Conservation (phyloP, 2,113 vertebrate species). For the Cyprinodon tularosa region DNA sequence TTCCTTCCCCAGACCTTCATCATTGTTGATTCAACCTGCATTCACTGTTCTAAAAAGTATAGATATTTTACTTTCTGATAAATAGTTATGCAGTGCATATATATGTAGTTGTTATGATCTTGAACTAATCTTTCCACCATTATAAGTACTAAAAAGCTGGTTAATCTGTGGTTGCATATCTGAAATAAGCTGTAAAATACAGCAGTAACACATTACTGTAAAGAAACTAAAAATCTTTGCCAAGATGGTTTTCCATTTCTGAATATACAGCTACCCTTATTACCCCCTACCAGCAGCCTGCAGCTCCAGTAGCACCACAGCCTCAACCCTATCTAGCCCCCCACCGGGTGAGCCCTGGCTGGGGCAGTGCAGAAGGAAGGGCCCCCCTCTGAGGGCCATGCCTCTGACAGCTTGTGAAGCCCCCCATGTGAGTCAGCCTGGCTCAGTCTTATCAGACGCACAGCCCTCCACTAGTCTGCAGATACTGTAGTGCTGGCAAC, state of each 20-base stretch:
- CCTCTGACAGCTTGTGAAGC: constrained; percentile 84
- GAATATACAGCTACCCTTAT: constrained; percentile 61
- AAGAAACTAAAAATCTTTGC: constrained; percentile 27
- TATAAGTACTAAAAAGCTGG: constrained; percentile 22
- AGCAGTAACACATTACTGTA: not conserved
- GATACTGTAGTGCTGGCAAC: constrained; percentile 68
- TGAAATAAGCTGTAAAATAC: constrained; percentile 30
- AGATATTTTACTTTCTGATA: not conserved
- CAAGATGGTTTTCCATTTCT: constrained; percentile 46
- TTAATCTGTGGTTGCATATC: constrained; percentile 34
- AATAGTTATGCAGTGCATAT: not conserved
- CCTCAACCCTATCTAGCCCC: constrained; percentile 68
- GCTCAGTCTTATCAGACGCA: constrained; percentile 79
- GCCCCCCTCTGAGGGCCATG: constrained; percentile 78
- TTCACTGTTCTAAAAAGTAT: not conserved
- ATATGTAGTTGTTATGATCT: constrained; percentile 17
- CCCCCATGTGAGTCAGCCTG: constrained; percentile 73
- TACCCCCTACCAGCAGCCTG: constrained; percentile 55
- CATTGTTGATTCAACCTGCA: not conserved
- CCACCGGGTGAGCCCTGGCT: constrained; percentile 75
- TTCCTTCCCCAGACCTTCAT: too few relatives aligned
- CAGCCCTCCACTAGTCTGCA: constrained; percentile 68
- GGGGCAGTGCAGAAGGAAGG: constrained; percentile 73
- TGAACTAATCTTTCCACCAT: constrained; percentile 10
- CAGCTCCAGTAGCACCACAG: constrained; percentile 61